phyloP scores from a whole-genome alignment of 2,888 invertebrate genomes.

The Pogonocherus hispidulus region DNA sequence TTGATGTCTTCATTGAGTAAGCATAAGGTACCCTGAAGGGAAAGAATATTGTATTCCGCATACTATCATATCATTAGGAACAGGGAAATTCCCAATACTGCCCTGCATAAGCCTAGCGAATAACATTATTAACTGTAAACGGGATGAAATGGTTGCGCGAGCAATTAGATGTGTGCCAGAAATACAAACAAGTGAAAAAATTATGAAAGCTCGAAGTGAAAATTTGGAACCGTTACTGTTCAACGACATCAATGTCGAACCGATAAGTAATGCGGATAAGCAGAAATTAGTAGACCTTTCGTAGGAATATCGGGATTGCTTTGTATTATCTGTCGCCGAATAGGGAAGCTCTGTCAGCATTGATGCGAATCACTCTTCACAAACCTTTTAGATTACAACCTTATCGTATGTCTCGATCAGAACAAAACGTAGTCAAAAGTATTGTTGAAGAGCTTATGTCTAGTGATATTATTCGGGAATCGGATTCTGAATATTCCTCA shows the following conservation, averaged over 20 bases:
- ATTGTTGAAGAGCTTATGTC: slow-evolving; percentile 35
- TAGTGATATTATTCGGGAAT: slow-evolving; percentile 28
- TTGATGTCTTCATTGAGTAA: neutral
- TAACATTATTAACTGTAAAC: slow-evolving; percentile 27
- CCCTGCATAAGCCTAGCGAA: slow-evolving; percentile 39
- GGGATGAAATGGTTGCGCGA: slow-evolving; percentile 35
- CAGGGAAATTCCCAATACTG: slow-evolving; percentile 16
- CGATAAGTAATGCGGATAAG: slow-evolving; percentile 51
- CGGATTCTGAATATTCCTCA: slow-evolving; percentile 30
- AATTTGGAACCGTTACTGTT: slow-evolving; percentile 16
- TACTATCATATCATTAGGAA: slow-evolving; percentile 18
- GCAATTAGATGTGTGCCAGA: slow-evolving; percentile 34
- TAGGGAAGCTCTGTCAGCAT: neutral
- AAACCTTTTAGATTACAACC: slow-evolving; percentile 46
- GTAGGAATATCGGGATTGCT: neutral
- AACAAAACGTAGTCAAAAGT: slow-evolving; percentile 16
- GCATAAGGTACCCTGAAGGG: neutral
- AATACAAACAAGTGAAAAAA: neutral
- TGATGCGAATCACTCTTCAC: neutral
- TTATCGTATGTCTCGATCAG: slow-evolving; percentile 46
- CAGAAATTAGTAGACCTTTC: neutral
- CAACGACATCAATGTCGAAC: slow-evolving; percentile 35
- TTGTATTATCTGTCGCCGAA: neutral
- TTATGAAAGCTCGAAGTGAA: neutral
- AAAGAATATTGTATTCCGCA: slow-evolving; percentile 32